phyloP scores from a whole-genome alignment of 2,113 vertebrate genomes.

The Poecilia latipinna region DNA sequence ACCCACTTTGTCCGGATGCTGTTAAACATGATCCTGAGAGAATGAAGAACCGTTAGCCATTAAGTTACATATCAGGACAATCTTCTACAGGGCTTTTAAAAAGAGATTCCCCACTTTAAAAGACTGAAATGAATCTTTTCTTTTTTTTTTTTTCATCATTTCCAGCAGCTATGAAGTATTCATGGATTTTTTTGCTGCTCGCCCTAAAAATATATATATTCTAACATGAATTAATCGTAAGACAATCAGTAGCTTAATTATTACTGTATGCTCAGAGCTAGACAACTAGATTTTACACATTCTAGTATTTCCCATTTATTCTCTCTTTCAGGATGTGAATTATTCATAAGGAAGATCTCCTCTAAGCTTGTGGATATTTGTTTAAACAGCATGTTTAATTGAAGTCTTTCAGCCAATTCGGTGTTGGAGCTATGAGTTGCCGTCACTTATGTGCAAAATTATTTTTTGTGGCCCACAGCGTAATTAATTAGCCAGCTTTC shows the following conservation, averaged over 20 bases:
- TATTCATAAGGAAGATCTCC: conserved; percentile 64
- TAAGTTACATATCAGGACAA: conserved; percentile 36
- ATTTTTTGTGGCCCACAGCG: conserved; percentile 75
- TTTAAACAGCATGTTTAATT: conserved; percentile 81
- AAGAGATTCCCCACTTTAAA: conserved; percentile 12
- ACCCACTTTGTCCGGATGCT: conserved; percentile 53
- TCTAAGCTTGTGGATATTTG: conserved; percentile 77
- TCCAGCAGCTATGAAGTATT: conserved; percentile 34
- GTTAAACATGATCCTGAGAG: conserved; percentile 42
- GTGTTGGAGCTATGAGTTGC: conserved; percentile 69
- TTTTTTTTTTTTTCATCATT: conserved; percentile 15
- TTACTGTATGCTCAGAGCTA: conserved; percentile 69
- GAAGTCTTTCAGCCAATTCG: conserved; percentile 75
- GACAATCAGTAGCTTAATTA: conserved; percentile 63
- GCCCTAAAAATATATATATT: conserved; percentile 47
- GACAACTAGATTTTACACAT: conserved; percentile 73
- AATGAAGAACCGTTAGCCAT: conserved; percentile 20
- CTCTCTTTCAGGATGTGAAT: conserved; percentile 60
- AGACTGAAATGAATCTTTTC: conserved; percentile 20
- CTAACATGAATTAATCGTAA: conserved; percentile 63
- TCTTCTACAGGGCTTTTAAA: conserved; percentile 17
- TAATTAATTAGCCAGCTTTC: conserved; percentile 75
- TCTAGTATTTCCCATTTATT: conserved; percentile 71
- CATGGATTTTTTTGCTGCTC: conserved; percentile 31
- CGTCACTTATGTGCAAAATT: conserved; percentile 73